Conservation (phyloP, 2,113 vertebrate genomes). For the Anoura caudifer region DNA sequence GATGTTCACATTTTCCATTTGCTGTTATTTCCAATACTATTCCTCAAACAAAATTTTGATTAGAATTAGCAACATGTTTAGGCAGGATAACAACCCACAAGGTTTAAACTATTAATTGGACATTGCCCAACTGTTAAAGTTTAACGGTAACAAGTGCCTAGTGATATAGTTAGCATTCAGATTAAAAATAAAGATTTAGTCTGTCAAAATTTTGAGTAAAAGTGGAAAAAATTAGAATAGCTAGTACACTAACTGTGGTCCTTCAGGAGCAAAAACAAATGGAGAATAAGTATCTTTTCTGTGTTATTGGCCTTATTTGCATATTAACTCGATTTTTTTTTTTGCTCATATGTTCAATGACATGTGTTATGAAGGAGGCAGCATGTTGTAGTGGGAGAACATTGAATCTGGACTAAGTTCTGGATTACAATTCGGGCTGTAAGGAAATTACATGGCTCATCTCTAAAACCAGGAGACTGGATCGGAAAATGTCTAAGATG, state of each 20-base stretch:
- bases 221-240: not conserved
- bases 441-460: not conserved
- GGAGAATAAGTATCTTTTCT: not conserved
- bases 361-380: not conserved
- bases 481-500: not conserved
- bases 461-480: not conserved
- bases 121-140: not conserved
- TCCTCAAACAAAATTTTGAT: not conserved
- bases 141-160: not conserved
- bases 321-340: not conserved
- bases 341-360: not conserved
- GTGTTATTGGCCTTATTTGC: not conserved
- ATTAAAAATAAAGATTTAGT: conserved; percentile 22
- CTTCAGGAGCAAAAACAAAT: not conserved
- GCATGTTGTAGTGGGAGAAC: not conserved
- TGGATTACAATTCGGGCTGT: not conserved
- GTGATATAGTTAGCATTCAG: not conserved
- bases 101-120: conserved; percentile 2
- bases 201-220: not conserved
- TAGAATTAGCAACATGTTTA: not conserved
- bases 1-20: not conserved
- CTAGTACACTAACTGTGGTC: not conserved
- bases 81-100: not conserved
- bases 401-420: not conserved
- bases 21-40: not conserved